Evolutionary conservation across 2,888 invertebrate species (phyloP), one percentile per base, ranked within the genome.

Genomic region (Monoplex corrugatus): DNA sequence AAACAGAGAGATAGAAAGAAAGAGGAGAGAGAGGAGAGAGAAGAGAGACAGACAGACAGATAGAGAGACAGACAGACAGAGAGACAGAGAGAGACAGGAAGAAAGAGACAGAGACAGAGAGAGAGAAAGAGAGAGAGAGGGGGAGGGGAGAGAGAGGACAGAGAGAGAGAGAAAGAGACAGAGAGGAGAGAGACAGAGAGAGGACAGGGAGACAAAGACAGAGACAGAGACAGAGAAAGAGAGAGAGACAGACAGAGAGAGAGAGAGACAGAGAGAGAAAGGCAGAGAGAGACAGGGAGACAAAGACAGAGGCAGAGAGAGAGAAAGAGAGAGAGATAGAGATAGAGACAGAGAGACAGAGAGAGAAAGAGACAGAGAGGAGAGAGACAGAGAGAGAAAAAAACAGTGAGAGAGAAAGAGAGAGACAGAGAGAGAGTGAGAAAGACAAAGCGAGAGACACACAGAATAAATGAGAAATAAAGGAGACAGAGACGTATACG

Each of bases 121-220:
- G 57, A 57, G 2, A 75, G 75, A 75, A 32, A 75, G 28, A 75
- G n/a, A 75, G 28, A 75, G 10, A 75, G 75, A 75, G 2, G 2
- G 75, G 10, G 6, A 2, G 75, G 75, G 32, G n/a, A 75, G 57
- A 57, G 57, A 10, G 57, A 57, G 28, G 57, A 10, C 2, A 87
- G 57, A 89, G 72, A 82, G 40, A 82, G 82, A 82, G 40, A 82
- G 82, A 82, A 5, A 82, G 82, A 82, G 40, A 82, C 40, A 82
- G 40, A 40, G 82, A 10, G 57, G n/a, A n/a, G n/a, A n/a, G 57
- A 57, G 57, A 57, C 16, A 57, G 57, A 57, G 57, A 57, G 57
- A 57, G 57, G 23, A 23, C n/a, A 57, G 57, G 23, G 57, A 57
- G 57, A 57, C 16, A 57, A 23, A 57, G n/a, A n/a, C n/a, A n/a